Percentiles rank a stretch among this genome's conserved stretches.
Conservation (phyloP, 2,888 invertebrate species). For the Gari tellinella region DNA sequence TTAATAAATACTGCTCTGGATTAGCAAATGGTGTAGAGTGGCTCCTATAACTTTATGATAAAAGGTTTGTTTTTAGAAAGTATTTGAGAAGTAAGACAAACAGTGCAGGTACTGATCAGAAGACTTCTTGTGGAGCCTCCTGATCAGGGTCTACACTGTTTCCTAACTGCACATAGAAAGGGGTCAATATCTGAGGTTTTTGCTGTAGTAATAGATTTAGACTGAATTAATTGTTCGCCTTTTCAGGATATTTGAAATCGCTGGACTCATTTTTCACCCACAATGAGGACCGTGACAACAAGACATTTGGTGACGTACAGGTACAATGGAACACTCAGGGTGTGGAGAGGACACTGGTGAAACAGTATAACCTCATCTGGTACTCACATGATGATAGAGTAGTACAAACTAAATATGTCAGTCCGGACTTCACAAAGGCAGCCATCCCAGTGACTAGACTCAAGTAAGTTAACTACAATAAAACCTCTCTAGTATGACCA, state of each 20-base stretch:
- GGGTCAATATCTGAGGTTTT: too few species aligned
- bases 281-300: conserved; percentile 70
- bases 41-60: neutral
- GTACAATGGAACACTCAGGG: conserved; percentile 81
- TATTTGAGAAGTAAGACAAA: neutral
- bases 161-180: too few species aligned
- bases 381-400: conserved; percentile 78
- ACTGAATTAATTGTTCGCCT: too few species aligned
- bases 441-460: conserved; percentile 78
- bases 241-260: conserved; percentile 72
- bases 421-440: conserved; percentile 73
- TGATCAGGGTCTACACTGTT: too few species aligned
- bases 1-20: too few species aligned
- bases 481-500: too few species aligned
- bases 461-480: conserved; percentile 71
- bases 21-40: neutral
- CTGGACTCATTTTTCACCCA: conserved; percentile 71
- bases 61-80: neutral
- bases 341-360: conserved; percentile 67
- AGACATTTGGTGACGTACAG: conserved; percentile 78
- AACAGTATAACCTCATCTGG: conserved; percentile 83
- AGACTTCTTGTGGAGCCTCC: too few species aligned
- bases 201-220: too few species aligned
- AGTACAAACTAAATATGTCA: conserved; percentile 80
- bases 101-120: too few species aligned